Evolutionary conservation across 2,888 invertebrate species (phyloP).

Genomic region (Trichogramma evanescens): DNA sequence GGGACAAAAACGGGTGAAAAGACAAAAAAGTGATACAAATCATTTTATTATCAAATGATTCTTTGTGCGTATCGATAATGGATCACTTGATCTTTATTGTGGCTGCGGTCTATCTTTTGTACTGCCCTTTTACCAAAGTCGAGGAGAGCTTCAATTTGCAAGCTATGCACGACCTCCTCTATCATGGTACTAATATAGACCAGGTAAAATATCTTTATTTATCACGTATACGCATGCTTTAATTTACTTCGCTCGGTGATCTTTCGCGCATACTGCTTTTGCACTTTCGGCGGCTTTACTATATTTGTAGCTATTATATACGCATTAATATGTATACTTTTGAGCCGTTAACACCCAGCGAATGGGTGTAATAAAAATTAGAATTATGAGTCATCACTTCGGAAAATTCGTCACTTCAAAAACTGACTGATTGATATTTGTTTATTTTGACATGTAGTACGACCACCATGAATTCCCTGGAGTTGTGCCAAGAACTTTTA

Average conservation of each 20-base stretch:
- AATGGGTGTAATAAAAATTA: too few relatives aligned
- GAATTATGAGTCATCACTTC: too few relatives aligned
- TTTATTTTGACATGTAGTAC: constrained; percentile 57
- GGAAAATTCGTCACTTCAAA: too few relatives aligned
- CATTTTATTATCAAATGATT: background rate
- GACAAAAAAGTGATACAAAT: background rate
- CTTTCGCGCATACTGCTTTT: too few relatives aligned
- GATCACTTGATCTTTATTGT: constrained; percentile 67
- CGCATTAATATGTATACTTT: too few relatives aligned
- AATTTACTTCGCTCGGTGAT: too few relatives aligned
- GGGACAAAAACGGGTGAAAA: too few relatives aligned
- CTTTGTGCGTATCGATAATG: constrained; percentile 47
- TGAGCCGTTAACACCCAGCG: too few relatives aligned
- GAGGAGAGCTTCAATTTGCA: constrained; percentile 99
- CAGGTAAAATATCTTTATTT: constrained; percentile 56
- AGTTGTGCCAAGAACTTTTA: constrained; percentile 93
- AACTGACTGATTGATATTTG: background rate
- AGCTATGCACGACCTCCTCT: constrained; percentile 94
- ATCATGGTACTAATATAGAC: constrained; percentile 74
- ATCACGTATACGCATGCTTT: constrained; percentile 7
- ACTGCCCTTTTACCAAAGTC: constrained; percentile 96
- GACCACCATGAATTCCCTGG: constrained; percentile 97
- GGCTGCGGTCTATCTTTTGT: constrained; percentile 70
- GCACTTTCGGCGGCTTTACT: too few relatives aligned
- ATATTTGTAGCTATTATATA: too few relatives aligned